Evolutionary conservation across 2,113 vertebrate species (phyloP).

Genomic region (Nannospalax galili): DNA sequence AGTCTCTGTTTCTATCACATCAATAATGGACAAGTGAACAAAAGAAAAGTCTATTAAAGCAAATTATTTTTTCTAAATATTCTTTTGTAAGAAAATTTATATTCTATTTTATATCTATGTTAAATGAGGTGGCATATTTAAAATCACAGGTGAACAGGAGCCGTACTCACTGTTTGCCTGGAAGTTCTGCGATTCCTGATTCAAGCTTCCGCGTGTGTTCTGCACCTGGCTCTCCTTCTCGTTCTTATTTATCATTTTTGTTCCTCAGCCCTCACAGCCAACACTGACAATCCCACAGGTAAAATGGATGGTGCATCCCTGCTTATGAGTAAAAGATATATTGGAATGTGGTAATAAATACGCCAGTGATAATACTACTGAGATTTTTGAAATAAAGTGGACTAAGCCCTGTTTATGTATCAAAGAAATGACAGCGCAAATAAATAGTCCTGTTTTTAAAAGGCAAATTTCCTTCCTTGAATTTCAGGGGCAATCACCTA

Average conservation of each 20-base stretch:
- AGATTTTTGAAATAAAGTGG: background rate
- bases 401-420: background rate
- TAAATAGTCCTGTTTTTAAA: background rate
- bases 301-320: background rate
- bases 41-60: background rate
- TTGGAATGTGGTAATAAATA: background rate
- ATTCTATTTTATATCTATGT: background rate
- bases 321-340: background rate
- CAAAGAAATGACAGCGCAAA: slow-evolving; percentile 45
- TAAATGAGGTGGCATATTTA: slow-evolving; percentile 5
- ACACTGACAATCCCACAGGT: background rate
- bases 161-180: slow-evolving; percentile 18
- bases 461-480: slow-evolving; percentile 68
- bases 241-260: background rate
- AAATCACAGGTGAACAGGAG: background rate
- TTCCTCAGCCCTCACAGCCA: background rate
- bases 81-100: background rate
- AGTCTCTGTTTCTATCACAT: slow-evolving; percentile 7
- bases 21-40: slow-evolving; percentile 2
- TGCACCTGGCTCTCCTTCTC: background rate
- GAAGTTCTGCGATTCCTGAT: background rate
- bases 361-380: background rate
- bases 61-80: slow-evolving; percentile 33
- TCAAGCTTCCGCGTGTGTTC: background rate
- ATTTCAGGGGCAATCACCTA: slow-evolving; percentile 61